Percentiles rank a stretch among this genome's conserved stretches.
Evolutionary conservation across 2,113 vertebrate genomes (phyloP).

Genomic region (Pantherophis guttatus): DNA sequence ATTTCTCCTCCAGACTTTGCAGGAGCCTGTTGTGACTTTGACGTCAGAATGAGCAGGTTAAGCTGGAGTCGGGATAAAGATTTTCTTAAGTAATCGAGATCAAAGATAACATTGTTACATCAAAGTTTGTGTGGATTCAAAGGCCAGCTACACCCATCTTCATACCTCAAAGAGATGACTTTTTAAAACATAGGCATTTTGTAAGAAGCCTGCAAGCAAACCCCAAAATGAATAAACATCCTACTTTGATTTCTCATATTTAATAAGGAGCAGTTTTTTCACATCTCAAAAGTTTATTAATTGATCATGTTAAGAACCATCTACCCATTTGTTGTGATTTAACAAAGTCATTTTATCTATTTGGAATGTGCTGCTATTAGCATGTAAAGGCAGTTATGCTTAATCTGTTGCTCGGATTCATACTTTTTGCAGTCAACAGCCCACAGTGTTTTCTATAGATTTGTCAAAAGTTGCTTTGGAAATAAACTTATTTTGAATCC

Average conservation of each 20-base stretch:
- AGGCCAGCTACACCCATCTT: not conserved
- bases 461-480: not conserved
- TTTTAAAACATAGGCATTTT: not conserved
- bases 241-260: not conserved
- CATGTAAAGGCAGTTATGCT: no score
- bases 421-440: not conserved
- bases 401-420: not conserved
- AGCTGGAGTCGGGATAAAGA: not conserved
- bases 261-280: not conserved
- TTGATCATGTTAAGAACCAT: not conserved
- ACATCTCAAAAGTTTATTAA: not conserved
- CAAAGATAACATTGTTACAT: not conserved
- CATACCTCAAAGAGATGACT: not conserved
- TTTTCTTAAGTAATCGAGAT: not conserved
- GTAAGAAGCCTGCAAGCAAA: not conserved
- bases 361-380: not conserved
- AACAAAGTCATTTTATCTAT: not conserved
- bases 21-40: not conserved
- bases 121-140: constrained; percentile 10
- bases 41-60: constrained; percentile 1
- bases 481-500: not conserved
- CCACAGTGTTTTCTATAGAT: not conserved
- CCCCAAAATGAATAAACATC: not conserved
- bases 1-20: not conserved
- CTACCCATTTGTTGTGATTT: not conserved